phyloP scores from a whole-genome alignment of 2,113 vertebrate genomes.

The Albula goreensis region DNA sequence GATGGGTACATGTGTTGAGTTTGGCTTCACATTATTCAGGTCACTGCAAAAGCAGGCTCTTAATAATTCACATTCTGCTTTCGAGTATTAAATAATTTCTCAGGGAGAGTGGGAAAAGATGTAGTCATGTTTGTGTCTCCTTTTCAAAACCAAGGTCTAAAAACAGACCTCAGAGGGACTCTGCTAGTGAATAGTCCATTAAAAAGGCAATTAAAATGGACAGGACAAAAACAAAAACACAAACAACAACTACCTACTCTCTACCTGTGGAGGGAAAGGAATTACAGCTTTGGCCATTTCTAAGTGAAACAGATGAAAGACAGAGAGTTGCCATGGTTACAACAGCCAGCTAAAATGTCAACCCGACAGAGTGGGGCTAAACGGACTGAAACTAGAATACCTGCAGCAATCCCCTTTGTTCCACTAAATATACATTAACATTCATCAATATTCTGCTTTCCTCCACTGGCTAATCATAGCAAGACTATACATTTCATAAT shows the following conservation, averaged over 20 bases:
- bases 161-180: slow-evolving; percentile 39
- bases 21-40: slow-evolving; percentile 76
- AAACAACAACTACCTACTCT: slow-evolving; percentile 56
- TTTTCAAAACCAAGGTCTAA: slow-evolving; percentile 25
- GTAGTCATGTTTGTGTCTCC: slow-evolving; percentile 37
- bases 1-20: slow-evolving; percentile 71
- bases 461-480: slow-evolving; percentile 20
- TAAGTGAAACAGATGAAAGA: slow-evolving; percentile 60
- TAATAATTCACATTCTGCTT: slow-evolving; percentile 71
- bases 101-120: slow-evolving; percentile 68
- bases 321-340: slow-evolving; percentile 65
- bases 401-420: slow-evolving; percentile 47
- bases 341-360: slow-evolving; percentile 55
- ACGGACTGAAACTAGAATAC: slow-evolving; percentile 42
- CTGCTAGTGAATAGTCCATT: slow-evolving; percentile 44
- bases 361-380: slow-evolving; percentile 57
- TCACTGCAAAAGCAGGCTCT: slow-evolving; percentile 74
- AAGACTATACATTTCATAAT: slow-evolving; percentile 35
- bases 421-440: slow-evolving; percentile 54
- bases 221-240: no score
- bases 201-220: slow-evolving; percentile 16
- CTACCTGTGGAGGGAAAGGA: slow-evolving; percentile 48
- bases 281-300: slow-evolving; percentile 62
- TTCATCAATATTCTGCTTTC: slow-evolving; percentile 31
- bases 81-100: slow-evolving; percentile 73